These are phyloP conservation scores for Chrysoperla carnea DNA, from an alignment of 1,140 invertebrate species.

Conservation along the genomic window DNA sequence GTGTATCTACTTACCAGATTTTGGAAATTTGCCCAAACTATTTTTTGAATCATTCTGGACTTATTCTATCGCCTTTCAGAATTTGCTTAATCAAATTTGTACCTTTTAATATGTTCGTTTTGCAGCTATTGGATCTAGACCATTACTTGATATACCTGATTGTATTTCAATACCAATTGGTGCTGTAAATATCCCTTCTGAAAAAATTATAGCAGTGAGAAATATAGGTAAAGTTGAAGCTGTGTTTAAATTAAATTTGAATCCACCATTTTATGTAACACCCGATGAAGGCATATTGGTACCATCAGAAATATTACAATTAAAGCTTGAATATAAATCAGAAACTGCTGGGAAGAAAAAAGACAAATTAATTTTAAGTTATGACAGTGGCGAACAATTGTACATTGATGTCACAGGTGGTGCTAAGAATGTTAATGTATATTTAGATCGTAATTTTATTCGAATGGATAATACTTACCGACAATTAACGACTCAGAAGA, in stretches of 20 bases:
- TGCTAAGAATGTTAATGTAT: constrained; percentile 15
- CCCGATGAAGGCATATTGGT: constrained; percentile 21
- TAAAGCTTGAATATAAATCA: constrained; percentile 16
- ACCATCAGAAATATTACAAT: constrained; percentile 15
- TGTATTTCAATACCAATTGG: constrained; percentile 20
- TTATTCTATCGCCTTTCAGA: too few relatives aligned
- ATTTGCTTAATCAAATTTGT: too few relatives aligned
- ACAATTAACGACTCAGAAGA: constrained; percentile 10
- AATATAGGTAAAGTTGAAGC: constrained; percentile 22
- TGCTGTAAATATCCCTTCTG: constrained; percentile 21
- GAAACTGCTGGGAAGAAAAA: constrained; percentile 11
- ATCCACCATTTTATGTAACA: constrained; percentile 18
- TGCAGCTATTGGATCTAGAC: constrained; percentile 24
- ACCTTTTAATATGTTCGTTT: too few relatives aligned
- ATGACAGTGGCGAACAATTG: constrained; percentile 23
- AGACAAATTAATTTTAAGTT: constrained; percentile 18
- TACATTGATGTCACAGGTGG: constrained; percentile 14
- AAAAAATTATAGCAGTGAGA: constrained; percentile 18
- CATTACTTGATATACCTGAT: constrained; percentile 28
- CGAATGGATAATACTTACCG: constrained; percentile 24
- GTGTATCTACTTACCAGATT: too few relatives aligned
- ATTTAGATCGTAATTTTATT: constrained; percentile 14
- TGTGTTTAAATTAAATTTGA: constrained; percentile 16
- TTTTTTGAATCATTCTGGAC: not conserved
- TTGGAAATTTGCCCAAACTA: too few relatives aligned